Base-by-base conservation (phyloP, 1,140 invertebrate genomes). In the Wasmannia auropunctata region DNA sequence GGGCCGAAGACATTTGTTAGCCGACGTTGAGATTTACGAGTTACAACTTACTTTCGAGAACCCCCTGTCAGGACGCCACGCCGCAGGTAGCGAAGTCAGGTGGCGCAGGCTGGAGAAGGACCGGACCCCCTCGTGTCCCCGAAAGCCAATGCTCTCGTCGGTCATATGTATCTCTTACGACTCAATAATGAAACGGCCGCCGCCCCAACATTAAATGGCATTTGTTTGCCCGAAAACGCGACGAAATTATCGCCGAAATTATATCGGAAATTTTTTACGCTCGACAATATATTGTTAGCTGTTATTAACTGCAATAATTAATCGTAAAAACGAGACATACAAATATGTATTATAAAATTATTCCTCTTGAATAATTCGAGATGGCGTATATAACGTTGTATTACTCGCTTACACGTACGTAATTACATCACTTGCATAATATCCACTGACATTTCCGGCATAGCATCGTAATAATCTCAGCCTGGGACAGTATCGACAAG, bases 1-100 rank as follows among this genome's bases (percentile, higher is more conserved):
- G 37, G 72, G 2, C 54, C 19, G 51, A 54, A 22, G 51, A 54
- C 51, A 28, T 58, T 58, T 58, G 56, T 58, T 58, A 86, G 70
- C 70, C 70, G 86, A 60, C 86, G 14, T 34, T 46, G 76, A 31
- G 70, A 89, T 89, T 88, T 89, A 89, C 87, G 86, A 79, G 74
- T 72, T 86, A 88, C 83, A 88, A 89, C 86, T 89, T 81, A 84
- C 87, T 87, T 87, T 79, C 65, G 34, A 56, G 51, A 72, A n/a
- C 56, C 51, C 86, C 40, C 74, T 63, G 75, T 74, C 62, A 72
- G 69, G 72, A 60, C 51, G 76, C n/a, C 22, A 37, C 87, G 16
- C 87, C 87, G 60, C 87, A 86, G 87, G 85, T 88, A 88, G 85
- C 84, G 40, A 74, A 85, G 84, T 86, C 87, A 88, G 84, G 84